Conservation (phyloP, 2,797 vertebrate genomes). For the Anabas testudineus region DNA sequence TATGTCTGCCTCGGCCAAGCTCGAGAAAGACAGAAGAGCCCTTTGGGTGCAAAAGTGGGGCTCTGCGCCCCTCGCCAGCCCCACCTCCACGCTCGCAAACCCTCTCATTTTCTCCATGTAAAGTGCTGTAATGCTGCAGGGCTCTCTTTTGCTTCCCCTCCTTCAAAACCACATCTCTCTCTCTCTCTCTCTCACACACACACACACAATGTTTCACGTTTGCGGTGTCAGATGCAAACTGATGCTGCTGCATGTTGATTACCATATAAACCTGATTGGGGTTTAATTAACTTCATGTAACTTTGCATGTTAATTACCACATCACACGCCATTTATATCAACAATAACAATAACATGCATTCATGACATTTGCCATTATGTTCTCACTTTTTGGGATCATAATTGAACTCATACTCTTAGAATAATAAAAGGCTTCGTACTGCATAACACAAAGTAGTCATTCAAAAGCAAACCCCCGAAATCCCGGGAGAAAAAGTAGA, state of each 20-base stretch:
- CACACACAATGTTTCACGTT: neutral
- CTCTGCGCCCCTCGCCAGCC: slow-evolving; percentile 33
- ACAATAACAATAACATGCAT: neutral
- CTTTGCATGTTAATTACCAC: slow-evolving; percentile 8
- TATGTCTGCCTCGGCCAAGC: slow-evolving; percentile 46
- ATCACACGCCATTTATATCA: neutral
- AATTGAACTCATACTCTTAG: neutral
- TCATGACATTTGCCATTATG: neutral
- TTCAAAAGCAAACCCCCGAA: neutral
- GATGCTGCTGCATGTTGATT: slow-evolving; percentile 2
- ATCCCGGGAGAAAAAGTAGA: neutral
- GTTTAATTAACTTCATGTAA: slow-evolving; percentile 19
- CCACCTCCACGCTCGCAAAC: slow-evolving; percentile 27
- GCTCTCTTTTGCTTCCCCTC: slow-evolving; percentile 26
- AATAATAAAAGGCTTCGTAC: neutral
- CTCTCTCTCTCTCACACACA: slow-evolving; percentile 9
- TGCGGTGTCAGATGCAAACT: slow-evolving; percentile 2
- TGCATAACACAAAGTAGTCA: neutral
- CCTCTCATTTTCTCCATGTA: slow-evolving; percentile 49
- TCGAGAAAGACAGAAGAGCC: slow-evolving; percentile 43
- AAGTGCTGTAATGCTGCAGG: slow-evolving; percentile 28
- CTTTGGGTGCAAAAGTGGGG: slow-evolving; percentile 59
- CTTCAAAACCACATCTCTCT: slow-evolving; percentile 35
- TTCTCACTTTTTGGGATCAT: neutral
- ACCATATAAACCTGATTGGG: neutral